Base-by-base conservation (phyloP, 30 jellyfish, hydroid and myxozoan genomes). In the Hydractinia echinata region DNA sequence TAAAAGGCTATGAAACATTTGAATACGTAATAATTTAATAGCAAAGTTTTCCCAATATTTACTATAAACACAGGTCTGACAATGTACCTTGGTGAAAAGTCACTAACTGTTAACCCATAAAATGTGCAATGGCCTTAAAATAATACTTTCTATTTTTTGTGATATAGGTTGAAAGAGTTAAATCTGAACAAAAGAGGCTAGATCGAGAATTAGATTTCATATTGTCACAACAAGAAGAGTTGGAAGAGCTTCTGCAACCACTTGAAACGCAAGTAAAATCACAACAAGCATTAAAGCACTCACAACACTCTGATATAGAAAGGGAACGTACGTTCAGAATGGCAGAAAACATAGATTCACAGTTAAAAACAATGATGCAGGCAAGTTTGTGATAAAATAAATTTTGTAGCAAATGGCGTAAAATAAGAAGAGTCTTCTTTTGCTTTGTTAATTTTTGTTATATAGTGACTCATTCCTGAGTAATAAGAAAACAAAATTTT, bases 251-350 rank as follows among this genome's bases (percentile, higher is more conserved):
- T 16, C 87, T 93, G 50, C 50, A 61, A 13, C 99, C 99, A 4
- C 15, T 93, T 54, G 99, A 87, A 81, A 89, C 81, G 4, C 95
- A 93, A 51, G 55, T 93, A 16, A 87, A 85, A 81, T 81, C 89
- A 8, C 99, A 93, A 76, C 94, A 88, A 66, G 69, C 79, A 30
- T 69, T 78, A 10, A 89, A 89, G 54, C 82, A 68, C 81, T 64
- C 95, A 86, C 99, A 93, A 56, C 96, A 93, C 77, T 82, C 96
- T 74, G 97, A 93, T 79, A 55, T 93, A 13, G 99, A 93, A 66
- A 55, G 99, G 55, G 99, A 93, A 60, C 90, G 72, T 20, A 93
- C 99, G 89, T 93, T 82, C 4, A 52, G 88, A 15, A 44, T 92
- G 83, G 99, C 99, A 18, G 99, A 92, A 61, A 88, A 77, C 82